Evolutionary conservation across 2,797 vertebrate genomes (phyloP), one percentile per base, ranked within the genome.

Genomic region (Echeneis naucrates): DNA sequence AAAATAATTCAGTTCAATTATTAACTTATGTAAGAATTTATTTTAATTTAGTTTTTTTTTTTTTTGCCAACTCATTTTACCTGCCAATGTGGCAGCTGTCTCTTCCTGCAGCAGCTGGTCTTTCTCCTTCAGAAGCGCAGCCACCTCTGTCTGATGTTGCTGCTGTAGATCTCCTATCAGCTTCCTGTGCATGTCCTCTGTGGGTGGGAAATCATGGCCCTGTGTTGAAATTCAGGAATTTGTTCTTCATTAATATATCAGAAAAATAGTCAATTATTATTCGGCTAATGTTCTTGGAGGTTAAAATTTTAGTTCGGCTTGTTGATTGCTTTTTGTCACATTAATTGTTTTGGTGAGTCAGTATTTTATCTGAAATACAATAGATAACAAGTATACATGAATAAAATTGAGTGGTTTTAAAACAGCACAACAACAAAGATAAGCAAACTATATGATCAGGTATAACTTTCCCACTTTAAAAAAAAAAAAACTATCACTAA

Each of bases 81-180:
- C 97, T 84, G 98, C 94, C 88, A 98, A 95, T 2, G 97, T 98
- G 32, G 97, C 97, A 0, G 96, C 95, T 0, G 96, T 98, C 78
- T 99, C 98, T 47, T 98, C 96, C 4, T 95, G 95, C 78, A 98
- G 92, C 73, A 97, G 93, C 61, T 95, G 93, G 42, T 99, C 96
- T 50, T 96, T 97, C 89, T 98, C 97, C 51, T 95, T 94, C 19
- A 93, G 88, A 38, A 98, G 94, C 52, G 95, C 95, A 72, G 96
- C 95, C 78, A 98, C 90, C 88, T 99, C 96, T 67, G 93, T 92
- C 78, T 96, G 96, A 87, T 98, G 97, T 86, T 97, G 96, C 84
- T 95, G 92, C 91, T 96, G 95, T n/a, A 99, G 88, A 62, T 98
- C 96, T 62, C 93, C 92, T 0, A 98, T 95, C 83, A 96, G 95